Conservation (phyloP, 2,113 vertebrate species). For the Dinomys branickii region DNA sequence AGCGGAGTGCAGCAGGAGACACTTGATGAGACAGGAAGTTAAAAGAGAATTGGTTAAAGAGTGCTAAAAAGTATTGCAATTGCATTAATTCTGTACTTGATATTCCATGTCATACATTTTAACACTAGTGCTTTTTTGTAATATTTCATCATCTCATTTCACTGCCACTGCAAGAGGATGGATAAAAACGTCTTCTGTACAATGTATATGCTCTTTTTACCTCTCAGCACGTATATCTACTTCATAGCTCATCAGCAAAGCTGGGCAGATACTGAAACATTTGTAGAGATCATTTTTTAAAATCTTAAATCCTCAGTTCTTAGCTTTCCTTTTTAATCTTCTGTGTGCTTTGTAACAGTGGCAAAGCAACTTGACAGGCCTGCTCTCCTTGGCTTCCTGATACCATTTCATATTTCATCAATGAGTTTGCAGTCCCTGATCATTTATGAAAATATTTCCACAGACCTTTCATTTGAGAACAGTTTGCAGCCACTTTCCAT, state of each 20-base stretch:
- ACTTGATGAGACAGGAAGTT: not conserved
- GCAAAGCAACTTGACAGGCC: not conserved
- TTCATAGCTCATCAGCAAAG: slow-evolving; percentile 37
- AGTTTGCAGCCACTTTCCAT: slow-evolving; percentile 27
- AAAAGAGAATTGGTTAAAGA: not conserved
- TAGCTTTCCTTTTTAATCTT: slow-evolving; percentile 34
- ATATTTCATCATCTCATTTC: slow-evolving; percentile 1
- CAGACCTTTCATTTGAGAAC: slow-evolving; percentile 27
- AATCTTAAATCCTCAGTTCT: slow-evolving; percentile 33
- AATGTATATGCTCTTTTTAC: not conserved
- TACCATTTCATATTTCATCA: slow-evolving; percentile 11
- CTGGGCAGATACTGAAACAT: not conserved
- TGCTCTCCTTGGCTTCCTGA: not conserved
- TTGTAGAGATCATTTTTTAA: slow-evolving; percentile 6
- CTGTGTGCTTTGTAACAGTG: slow-evolving; percentile 17
- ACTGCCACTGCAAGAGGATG: not conserved
- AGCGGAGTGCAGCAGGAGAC: too few species aligned
- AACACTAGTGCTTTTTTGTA: not conserved
- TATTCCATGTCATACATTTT: not conserved
- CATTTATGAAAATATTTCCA: slow-evolving; percentile 45
- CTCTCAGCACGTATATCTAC: not conserved
- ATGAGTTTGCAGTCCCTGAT: slow-evolving; percentile 46
- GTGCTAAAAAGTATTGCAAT: not conserved
- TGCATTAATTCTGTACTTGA: slow-evolving; percentile 31
- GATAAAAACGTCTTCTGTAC: slow-evolving; percentile 29